Base-by-base conservation (phyloP, 2,113 vertebrate species). In the Nibea coibor region DNA sequence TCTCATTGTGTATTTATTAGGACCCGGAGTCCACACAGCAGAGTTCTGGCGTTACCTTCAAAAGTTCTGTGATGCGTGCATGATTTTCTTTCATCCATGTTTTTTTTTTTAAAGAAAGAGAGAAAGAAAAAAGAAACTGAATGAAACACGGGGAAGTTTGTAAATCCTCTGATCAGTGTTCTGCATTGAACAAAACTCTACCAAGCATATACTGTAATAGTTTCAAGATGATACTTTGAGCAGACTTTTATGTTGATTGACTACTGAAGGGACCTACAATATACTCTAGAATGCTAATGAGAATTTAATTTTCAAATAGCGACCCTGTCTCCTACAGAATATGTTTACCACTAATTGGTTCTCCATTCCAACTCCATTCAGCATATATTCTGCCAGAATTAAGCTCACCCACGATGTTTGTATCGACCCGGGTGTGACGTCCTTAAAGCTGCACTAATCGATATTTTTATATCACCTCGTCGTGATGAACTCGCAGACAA, bases 1-100 rank as follows among this genome's bases (percentile, higher is more conserved):
- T 78, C 72, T 80, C 47, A 66, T 59, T 83, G 62, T 68, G 70
- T 71, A 58, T 87, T 87, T 66, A 81, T 67, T 6, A 58, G 58
- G 17, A 58, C 8, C 48, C 4, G 19, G 47, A 20, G 53, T 74
- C 56, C 65, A 63, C 58, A 16, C 42, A 15, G 5, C 45, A 72
- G 28, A 28, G 62, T 17, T 64, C 43, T 9, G 5, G 1, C 45
- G 47, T 54, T 51, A 43, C 67, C 31, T 61, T 39, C 8, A 22
- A 59, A 22, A 71, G 42, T 0, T 28, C 35, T 61, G 43, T 45
- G 28, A 26, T 59, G 75, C 8, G 8, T 26, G 24, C 10, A 39
- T 31, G 53, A 11, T 67, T 86, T 63, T 45, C 45, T 56, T 66
- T 81, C 31, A 9, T 16, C 39, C 59, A 65, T 59, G 79, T 53